These are phyloP conservation scores for Pristionchus arcanus DNA, from an alignment of 2,888 invertebrate genomes.

Conservation along the genomic window DNA sequence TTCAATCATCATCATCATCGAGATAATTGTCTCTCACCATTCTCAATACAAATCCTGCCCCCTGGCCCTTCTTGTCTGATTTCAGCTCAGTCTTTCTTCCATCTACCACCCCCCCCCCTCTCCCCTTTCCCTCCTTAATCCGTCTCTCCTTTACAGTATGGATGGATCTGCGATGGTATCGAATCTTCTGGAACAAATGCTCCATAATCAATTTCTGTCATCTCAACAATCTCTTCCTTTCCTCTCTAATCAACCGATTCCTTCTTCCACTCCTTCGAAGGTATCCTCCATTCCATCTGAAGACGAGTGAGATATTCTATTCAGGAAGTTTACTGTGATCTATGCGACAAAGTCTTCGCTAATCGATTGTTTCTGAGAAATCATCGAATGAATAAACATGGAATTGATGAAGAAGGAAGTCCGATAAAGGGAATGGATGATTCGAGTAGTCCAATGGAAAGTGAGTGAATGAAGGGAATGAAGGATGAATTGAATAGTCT, in stretches of 20 bases:
- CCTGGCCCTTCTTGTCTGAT: slow-evolving; percentile 15
- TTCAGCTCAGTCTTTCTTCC: background rate
- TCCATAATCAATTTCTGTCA: slow-evolving; percentile 17
- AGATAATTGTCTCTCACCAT: background rate
- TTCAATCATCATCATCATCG: slow-evolving; percentile 20
- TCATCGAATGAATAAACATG: slow-evolving; percentile 97
- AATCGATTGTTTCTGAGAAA: slow-evolving; percentile 98
- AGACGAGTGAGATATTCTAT: background rate
- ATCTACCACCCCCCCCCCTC: background rate
- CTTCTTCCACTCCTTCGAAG: background rate
- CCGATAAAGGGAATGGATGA: slow-evolving; percentile 42
- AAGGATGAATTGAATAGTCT: background rate
- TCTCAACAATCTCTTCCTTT: slow-evolving; percentile 36
- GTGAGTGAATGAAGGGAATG: background rate
- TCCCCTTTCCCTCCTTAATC: background rate
- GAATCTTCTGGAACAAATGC: slow-evolving; percentile 43
- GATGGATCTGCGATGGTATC: slow-evolving; percentile 27
- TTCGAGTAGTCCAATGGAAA: slow-evolving; percentile 37
- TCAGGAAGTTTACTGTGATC: slow-evolving; percentile 94
- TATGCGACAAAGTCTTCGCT: slow-evolving; percentile 98
- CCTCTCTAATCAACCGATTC: slow-evolving; percentile 15
- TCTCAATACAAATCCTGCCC: background rate
- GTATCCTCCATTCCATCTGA: background rate
- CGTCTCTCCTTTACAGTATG: slow-evolving; percentile 30
- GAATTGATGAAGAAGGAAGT: slow-evolving; percentile 84